Conservation (phyloP, 2,888 invertebrate genomes). For the Epinotia bilunana region DNA sequence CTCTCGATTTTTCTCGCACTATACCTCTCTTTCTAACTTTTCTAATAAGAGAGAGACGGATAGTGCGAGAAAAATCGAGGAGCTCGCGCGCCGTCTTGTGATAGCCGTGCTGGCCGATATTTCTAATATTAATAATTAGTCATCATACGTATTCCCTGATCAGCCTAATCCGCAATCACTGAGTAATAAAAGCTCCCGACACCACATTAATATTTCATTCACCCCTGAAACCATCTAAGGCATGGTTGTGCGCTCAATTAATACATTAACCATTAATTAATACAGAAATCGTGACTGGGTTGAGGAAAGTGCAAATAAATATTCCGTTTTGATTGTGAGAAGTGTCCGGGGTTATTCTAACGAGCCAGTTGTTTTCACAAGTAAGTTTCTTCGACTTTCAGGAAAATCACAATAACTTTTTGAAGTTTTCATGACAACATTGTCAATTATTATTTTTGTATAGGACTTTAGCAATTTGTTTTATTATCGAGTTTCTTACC, state of each 20-base stretch:
- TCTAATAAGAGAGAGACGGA: no score
- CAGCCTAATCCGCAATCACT: conserved; percentile 2
- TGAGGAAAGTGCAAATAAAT: conserved; percentile 35
- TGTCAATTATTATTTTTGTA: neutral
- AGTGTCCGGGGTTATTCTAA: conserved; percentile 16
- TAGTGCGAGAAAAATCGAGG: no score
- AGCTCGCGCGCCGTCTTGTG: no score
- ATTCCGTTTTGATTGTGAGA: conserved; percentile 20
- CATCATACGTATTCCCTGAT: conserved; percentile 15
- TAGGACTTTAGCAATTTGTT: conserved; percentile 2
- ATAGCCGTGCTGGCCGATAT: neutral
- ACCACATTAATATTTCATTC: conserved; percentile 31
- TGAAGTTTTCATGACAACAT: neutral
- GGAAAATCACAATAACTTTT: neutral
- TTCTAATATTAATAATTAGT: conserved; percentile 5
- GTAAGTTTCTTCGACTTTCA: conserved; percentile 17
- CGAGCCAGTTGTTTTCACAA: conserved; percentile 12
- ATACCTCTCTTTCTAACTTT: no score
- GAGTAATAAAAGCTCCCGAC: conserved; percentile 29
- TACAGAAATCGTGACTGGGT: neutral
- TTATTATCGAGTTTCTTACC: neutral
- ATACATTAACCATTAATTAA: conserved; percentile 19
- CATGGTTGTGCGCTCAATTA: conserved; percentile 36
- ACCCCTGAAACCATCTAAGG: conserved; percentile 38
- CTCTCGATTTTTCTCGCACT: no score